A percentile compares a stretch with the other conserved stretches of the same genome.
Conservation (phyloP, 2,797 vertebrate genomes). For the Phylloscopus collybita region DNA sequence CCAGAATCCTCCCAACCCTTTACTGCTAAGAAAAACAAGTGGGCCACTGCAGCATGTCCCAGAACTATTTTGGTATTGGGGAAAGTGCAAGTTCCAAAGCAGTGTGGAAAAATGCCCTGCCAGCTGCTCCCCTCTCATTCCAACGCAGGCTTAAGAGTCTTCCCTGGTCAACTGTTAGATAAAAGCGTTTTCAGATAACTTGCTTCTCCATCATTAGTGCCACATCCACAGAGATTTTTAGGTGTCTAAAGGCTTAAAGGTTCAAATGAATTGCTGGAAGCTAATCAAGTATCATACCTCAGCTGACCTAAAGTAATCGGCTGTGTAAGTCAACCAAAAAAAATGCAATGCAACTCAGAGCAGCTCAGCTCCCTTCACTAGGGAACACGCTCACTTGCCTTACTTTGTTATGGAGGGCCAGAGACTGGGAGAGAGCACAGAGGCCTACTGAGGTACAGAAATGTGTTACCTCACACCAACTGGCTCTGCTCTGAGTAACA, state of each 20-base stretch:
- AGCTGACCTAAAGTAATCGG: not conserved
- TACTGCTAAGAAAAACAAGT: conserved; percentile 60
- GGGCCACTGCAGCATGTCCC: conserved; percentile 47
- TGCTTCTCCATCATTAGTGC: not conserved
- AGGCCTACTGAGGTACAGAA: not conserved
- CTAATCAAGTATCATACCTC: not conserved
- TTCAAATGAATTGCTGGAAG: not conserved
- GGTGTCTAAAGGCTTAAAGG: not conserved
- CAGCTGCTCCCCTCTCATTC: conserved; percentile 45
- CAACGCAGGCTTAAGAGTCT: not conserved
- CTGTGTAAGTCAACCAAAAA: not conserved
- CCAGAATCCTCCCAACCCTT: conserved; percentile 52
- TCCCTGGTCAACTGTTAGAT: not conserved
- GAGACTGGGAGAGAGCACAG: not conserved
- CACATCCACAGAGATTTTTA: not conserved
- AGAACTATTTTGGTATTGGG: conserved; percentile 61
- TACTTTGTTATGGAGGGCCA: not conserved
- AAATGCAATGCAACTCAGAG: not conserved
- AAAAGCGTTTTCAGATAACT: conserved; percentile 6
- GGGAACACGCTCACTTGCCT: rapidly evolving
- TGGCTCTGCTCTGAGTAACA: not conserved
- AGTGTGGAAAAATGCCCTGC: conserved; percentile 54
- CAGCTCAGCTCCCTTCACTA: not conserved
- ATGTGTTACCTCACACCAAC: not conserved
- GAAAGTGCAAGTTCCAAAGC: conserved; percentile 58